These are phyloP conservation scores for Polia nebulosa DNA, from an alignment of 2,888 invertebrate genomes.

Conservation along the genomic window DNA sequence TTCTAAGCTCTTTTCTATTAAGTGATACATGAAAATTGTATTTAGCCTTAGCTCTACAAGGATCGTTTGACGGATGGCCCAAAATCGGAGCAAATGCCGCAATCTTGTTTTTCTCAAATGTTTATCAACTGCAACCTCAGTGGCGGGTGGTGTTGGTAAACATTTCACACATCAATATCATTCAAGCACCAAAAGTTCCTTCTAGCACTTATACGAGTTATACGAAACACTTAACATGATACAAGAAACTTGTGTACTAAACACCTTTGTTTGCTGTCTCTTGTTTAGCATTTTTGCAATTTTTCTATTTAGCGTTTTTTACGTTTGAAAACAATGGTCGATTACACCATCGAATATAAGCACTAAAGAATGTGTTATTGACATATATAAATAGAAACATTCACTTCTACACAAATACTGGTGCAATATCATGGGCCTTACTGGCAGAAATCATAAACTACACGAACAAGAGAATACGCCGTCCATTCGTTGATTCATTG, in stretches of 20 bases:
- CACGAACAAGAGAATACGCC: constrained; percentile 39
- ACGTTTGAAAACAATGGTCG: constrained; percentile 32
- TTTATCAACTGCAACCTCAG: background rate
- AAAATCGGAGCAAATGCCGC: background rate
- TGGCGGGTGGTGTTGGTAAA: background rate
- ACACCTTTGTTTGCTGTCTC: constrained; percentile 38
- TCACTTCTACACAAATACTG: background rate
- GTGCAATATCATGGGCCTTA: constrained; percentile 23
- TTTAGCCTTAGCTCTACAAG: background rate
- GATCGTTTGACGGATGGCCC: background rate
- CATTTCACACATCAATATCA: background rate
- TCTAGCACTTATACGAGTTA: constrained; percentile 1
- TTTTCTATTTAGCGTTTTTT: background rate
- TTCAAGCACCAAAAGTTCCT: background rate
- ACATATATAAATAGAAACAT: background rate
- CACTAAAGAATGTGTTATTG: background rate
- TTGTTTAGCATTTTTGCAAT: constrained; percentile 29
- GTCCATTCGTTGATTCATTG: constrained; percentile 59
- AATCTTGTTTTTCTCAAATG: background rate
- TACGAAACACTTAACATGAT: no score
- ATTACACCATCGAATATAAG: constrained; percentile 3
- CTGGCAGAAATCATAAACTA: background rate
- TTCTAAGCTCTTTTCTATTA: constrained; percentile 28
- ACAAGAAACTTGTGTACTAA: constrained; percentile 40
- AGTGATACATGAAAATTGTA: constrained; percentile 32